A percentile compares a stretch with the other conserved stretches of the same genome.
These are phyloP conservation scores for Orthochromis indermauri DNA, from an alignment of 2,113 vertebrate species.

Conservation along the genomic window DNA sequence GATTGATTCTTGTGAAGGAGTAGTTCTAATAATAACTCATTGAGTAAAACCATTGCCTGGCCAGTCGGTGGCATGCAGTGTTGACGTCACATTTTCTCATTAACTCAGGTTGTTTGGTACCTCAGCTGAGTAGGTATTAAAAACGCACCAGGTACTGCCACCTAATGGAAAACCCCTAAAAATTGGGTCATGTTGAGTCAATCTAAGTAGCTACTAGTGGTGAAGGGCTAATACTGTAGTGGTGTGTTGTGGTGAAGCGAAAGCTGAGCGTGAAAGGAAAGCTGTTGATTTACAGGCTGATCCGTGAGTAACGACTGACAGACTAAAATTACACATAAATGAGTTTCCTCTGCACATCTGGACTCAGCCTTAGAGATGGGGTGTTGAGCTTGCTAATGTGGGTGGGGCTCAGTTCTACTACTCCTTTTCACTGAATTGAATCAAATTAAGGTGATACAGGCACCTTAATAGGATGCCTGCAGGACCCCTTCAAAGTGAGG, in stretches of 20 bases:
- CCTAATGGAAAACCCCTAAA: fast-evolving
- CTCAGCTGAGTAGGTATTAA: fast-evolving
- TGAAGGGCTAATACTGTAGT: fast-evolving
- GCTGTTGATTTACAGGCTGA: background rate
- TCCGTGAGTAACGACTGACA: fast-evolving
- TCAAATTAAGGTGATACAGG: fast-evolving
- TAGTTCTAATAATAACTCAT: fast-evolving
- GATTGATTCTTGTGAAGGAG: background rate
- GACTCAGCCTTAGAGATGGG: fast-evolving
- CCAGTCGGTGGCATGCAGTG: background rate
- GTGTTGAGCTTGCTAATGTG: background rate
- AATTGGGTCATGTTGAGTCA: fast-evolving
- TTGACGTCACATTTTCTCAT: fast-evolving
- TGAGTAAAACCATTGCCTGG: fast-evolving
- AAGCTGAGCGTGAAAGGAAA: background rate
- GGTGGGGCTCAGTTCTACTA: fast-evolving
- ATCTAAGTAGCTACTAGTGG: background rate
- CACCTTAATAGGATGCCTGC: background rate
- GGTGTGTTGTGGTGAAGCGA: background rate
- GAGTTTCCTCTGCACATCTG: background rate
- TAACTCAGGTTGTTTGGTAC: background rate
- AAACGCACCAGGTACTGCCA: background rate
- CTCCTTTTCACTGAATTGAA: background rate
- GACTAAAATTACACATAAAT: fast-evolving
- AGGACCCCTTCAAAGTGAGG: fast-evolving